Conservation (phyloP, 2,797 vertebrate species). For the Thunnus albacares region DNA sequence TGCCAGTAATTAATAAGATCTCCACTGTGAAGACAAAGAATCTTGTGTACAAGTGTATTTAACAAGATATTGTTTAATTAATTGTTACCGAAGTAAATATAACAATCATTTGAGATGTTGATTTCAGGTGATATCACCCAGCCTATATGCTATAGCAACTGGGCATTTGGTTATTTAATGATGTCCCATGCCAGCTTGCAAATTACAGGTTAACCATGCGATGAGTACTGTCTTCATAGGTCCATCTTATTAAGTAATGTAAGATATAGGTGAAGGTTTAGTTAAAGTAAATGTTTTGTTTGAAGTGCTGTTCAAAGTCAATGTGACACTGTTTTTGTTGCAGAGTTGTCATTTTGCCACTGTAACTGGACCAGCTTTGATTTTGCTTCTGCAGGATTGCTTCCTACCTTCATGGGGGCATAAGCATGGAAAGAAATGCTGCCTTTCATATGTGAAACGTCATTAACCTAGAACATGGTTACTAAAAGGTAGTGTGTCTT, state of each 20-base stretch:
- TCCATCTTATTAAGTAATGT: not conserved
- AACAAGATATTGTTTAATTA: no score
- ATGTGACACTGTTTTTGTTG: constrained; percentile 22
- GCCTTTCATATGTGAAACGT: constrained; percentile 88
- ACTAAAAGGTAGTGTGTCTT: constrained; percentile 95
- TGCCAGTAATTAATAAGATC: no score
- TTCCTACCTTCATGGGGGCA: constrained; percentile 8
- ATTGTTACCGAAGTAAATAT: no score
- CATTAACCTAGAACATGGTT: constrained; percentile 92
- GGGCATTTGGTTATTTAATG: no score
- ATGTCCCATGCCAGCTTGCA: not conserved
- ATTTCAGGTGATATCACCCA: no score
- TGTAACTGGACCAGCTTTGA: constrained; percentile 22
- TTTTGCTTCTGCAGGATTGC: constrained; percentile 39
- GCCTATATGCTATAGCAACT: no score
- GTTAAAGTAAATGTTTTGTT: constrained; percentile 9
- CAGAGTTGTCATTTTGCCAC: constrained; percentile 15
- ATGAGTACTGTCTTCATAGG: not conserved
- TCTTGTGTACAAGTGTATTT: no score
- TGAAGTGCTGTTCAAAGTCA: constrained; percentile 9
- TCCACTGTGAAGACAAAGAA: no score
- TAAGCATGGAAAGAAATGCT: constrained; percentile 55
- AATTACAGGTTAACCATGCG: not conserved
- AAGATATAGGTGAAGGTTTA: constrained; percentile 1
- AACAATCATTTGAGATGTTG: no score